Evolutionary conservation across 2,888 invertebrate species (phyloP).

Genomic region (Pristionchus japonicus): DNA sequence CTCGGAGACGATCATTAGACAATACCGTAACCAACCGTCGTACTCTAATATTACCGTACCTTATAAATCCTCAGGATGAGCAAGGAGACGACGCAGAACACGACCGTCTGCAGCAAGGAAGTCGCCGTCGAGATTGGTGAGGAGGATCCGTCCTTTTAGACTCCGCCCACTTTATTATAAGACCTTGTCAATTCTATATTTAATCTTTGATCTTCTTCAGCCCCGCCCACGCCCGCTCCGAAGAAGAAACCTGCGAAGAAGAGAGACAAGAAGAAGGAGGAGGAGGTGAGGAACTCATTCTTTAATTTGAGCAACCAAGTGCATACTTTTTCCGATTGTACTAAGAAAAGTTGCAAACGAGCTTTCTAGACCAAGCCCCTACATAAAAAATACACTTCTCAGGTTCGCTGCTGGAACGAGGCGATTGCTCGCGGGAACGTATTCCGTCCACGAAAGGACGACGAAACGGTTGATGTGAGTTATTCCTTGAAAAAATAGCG

Average conservation of each 20-base stretch:
- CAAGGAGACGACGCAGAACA: not conserved
- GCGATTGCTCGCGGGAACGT: not conserved
- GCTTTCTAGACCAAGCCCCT: too few relatives aligned
- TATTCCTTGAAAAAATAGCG: too few relatives aligned
- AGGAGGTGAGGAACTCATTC: not conserved
- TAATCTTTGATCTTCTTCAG: not conserved
- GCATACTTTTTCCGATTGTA: too few relatives aligned
- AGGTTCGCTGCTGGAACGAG: not conserved
- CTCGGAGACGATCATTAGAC: too few relatives aligned
- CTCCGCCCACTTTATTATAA: too few relatives aligned
- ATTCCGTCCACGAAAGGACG: not conserved
- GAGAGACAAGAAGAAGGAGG: not conserved
- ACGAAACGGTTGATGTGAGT: not conserved
- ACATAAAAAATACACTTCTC: too few relatives aligned
- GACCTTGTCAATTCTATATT: too few relatives aligned
- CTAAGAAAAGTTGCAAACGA: too few relatives aligned
- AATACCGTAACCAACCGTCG: too few relatives aligned
- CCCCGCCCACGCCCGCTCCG: not conserved
- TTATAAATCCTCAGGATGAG: not conserved
- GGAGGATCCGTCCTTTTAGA: too few relatives aligned
- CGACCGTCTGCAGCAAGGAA: not conserved
- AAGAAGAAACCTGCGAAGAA: not conserved
- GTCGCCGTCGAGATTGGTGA: not conserved
- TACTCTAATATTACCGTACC: too few relatives aligned
- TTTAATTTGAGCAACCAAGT: too few relatives aligned